Conservation (phyloP, 2,113 vertebrate genomes). For the Istiophorus platypterus region DNA sequence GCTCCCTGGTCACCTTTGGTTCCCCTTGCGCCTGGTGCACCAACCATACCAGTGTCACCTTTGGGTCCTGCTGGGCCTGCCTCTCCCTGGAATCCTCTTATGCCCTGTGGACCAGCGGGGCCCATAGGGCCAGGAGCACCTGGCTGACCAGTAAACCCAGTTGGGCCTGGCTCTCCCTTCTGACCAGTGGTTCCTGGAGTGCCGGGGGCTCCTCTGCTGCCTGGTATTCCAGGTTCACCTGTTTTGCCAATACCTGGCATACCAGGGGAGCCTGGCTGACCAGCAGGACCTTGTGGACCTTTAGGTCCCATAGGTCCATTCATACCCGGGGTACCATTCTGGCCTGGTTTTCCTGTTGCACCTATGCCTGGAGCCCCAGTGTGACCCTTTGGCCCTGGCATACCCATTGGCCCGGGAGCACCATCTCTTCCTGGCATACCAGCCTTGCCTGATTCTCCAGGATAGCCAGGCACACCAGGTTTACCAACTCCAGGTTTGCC, state of each 20-base stretch:
- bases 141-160: conserved; percentile 80
- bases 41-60: conserved; percentile 82
- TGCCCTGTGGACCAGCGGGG: conserved; percentile 82
- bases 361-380: conserved; percentile 85
- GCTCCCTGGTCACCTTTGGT: conserved; percentile 83
- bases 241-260: conserved; percentile 84
- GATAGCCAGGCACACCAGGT: conserved; percentile 88
- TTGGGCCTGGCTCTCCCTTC: conserved; percentile 84
- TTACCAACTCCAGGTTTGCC: conserved; percentile 90
- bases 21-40: conserved; percentile 81
- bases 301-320: conserved; percentile 80
- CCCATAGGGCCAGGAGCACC: conserved; percentile 79
- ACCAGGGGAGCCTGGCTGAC: conserved; percentile 82
- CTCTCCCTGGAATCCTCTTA: conserved; percentile 84
- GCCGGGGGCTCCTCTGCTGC: conserved; percentile 81
- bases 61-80: conserved; percentile 85
- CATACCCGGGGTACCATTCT: conserved; percentile 82
- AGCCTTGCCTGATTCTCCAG: conserved; percentile 91
- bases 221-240: conserved; percentile 82
- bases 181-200: conserved; percentile 83
- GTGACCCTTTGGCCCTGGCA: conserved; percentile 89
- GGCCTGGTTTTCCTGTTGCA: conserved; percentile 82
- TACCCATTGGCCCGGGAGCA: conserved; percentile 85
- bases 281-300: conserved; percentile 83
- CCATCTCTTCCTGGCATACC: conserved; percentile 91